These are phyloP conservation scores for Apocrypta bakeri DNA, from an alignment of 1,140 invertebrate species.

Conservation along the genomic window DNA sequence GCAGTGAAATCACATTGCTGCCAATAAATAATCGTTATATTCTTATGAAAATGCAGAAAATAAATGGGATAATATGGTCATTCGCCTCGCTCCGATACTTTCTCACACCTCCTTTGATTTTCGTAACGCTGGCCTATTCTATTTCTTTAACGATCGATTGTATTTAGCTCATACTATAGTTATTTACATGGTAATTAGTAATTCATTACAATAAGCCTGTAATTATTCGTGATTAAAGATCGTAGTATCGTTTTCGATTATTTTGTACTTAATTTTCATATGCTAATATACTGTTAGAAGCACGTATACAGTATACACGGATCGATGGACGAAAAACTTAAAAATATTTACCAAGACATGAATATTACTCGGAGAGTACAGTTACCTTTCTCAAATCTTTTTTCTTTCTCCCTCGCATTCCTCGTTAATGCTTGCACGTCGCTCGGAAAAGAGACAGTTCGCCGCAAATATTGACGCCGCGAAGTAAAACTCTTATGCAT, in stretches of 20 bases:
- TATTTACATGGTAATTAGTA: slow-evolving; percentile 13
- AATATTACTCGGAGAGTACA: background rate
- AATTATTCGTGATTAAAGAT: slow-evolving; percentile 9
- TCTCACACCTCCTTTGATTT: background rate
- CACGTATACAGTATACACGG: too few species aligned
- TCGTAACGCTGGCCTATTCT: slow-evolving; percentile 4
- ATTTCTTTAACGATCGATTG: slow-evolving; percentile 14
- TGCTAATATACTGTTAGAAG: too few species aligned
- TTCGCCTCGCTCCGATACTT: background rate
- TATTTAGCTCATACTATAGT: background rate
- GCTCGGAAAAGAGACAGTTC: slow-evolving; percentile 21
- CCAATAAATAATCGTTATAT: background rate
- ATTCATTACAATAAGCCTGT: background rate
- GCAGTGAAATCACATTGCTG: too few species aligned
- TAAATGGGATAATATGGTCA: background rate
- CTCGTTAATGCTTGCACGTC: background rate
- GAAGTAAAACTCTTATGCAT: too few species aligned
- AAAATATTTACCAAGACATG: background rate
- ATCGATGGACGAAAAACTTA: background rate
- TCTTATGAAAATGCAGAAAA: background rate
- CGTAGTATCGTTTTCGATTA: too few species aligned
- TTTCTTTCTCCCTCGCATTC: background rate
- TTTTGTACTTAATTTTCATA: too few species aligned
- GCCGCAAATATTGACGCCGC: slow-evolving; percentile 36
- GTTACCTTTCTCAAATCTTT: slow-evolving; percentile 11